Conservation (phyloP, 2,888 invertebrate species). For the Heliconius ethilla region DNA sequence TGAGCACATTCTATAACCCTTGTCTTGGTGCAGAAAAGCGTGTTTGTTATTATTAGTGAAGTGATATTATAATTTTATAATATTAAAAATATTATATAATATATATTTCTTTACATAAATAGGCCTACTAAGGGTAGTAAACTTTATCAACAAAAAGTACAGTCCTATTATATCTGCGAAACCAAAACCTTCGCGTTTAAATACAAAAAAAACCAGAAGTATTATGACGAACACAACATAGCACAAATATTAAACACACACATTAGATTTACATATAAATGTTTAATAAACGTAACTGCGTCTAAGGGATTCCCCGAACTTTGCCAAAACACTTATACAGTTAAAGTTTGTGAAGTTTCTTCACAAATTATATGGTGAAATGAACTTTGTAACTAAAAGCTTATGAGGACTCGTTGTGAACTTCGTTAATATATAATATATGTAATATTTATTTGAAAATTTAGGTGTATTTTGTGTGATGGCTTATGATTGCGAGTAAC, state of each 20-base stretch:
- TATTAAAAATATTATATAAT: too few species aligned
- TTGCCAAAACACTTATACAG: constrained; percentile 12
- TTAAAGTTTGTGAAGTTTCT: constrained; percentile 16
- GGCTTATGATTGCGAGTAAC: too few species aligned
- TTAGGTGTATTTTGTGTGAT: not conserved
- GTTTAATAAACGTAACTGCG: constrained; percentile 14
- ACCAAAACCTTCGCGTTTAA: not conserved
- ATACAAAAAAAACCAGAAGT: not conserved
- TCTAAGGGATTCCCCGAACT: constrained; percentile 14
- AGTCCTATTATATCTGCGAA: not conserved
- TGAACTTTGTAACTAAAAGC: constrained; percentile 15
- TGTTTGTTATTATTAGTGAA: too few species aligned
- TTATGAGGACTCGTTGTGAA: constrained; percentile 1
- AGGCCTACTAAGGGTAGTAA: not conserved
- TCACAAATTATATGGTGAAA: constrained; percentile 18
- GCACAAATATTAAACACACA: not conserved
- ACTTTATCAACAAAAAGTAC: not conserved
- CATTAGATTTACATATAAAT: not conserved
- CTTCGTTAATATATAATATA: not conserved
- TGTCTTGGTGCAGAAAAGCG: too few species aligned
- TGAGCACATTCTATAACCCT: too few species aligned
- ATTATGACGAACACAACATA: not conserved
- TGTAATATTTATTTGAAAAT: not conserved
- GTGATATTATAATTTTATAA: too few species aligned
- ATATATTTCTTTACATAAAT: not conserved